phyloP scores from a whole-genome alignment of 30 jellyfish, hydroid and myxozoan genomes.

The Turritopsis dohrnii region DNA sequence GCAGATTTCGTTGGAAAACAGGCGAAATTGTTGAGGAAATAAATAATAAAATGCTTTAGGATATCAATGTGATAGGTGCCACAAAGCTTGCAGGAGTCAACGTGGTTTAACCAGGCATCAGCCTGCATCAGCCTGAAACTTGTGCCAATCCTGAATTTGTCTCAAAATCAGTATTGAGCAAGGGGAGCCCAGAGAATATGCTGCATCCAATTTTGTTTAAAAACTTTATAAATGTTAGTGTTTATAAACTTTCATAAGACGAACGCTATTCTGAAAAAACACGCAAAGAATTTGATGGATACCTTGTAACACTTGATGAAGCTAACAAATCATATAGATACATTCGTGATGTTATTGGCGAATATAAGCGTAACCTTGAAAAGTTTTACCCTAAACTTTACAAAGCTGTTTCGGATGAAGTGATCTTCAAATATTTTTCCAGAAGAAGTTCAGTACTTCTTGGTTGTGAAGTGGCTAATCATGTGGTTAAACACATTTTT shows the following conservation, averaged over 20 bases:
- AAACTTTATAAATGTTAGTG: conserved; percentile 20
- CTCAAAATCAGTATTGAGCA: not conserved
- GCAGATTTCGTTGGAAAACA: not conserved
- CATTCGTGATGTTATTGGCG: conserved; percentile 33
- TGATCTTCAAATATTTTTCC: too few relatives aligned
- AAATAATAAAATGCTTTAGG: not conserved
- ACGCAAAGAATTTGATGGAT: conserved; percentile 29
- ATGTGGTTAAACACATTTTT: too few relatives aligned
- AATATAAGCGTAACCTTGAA: conserved; percentile 36
- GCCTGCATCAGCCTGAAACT: not conserved
- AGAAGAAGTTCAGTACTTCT: too few relatives aligned
- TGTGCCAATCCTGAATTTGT: not conserved
- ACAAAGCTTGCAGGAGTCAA: conserved; percentile 6
- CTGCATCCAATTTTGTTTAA: conserved; percentile 45
- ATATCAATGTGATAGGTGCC: not conserved
- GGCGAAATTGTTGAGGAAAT: not conserved
- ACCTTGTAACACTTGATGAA: conserved; percentile 32
- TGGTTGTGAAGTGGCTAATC: too few relatives aligned
- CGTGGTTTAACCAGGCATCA: conserved; percentile 1
- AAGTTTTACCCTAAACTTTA: conserved; percentile 44
- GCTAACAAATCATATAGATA: conserved; percentile 30
- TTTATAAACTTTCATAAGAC: conserved; percentile 32
- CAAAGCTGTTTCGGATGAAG: too few relatives aligned
- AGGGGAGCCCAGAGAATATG: conserved; percentile 28
- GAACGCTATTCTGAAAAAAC: conserved; percentile 48